A percentile compares a stretch with the other conserved stretches of the same genome.
phyloP scores from a whole-genome alignment of 2,888 invertebrate genomes.

The Chloromyia formosa region DNA sequence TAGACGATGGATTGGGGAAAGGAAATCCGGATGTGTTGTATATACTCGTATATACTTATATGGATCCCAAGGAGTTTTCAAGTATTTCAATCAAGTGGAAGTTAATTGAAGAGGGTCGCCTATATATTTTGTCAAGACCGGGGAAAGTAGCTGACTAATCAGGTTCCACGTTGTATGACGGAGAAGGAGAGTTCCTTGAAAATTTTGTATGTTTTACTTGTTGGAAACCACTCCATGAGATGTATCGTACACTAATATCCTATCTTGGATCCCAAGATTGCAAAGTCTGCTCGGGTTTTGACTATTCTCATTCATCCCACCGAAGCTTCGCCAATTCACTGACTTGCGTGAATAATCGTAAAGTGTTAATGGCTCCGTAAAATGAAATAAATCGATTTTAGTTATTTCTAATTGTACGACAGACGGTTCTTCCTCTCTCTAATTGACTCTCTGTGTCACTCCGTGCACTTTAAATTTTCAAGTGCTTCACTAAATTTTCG shows the following conservation, averaged over 20 bases:
- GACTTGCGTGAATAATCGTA: too few relatives aligned
- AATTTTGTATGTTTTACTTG: too few relatives aligned
- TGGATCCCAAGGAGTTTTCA: background rate
- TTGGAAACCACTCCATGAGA: too few relatives aligned
- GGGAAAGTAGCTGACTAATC: background rate
- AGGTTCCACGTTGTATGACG: too few relatives aligned
- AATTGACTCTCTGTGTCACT: conserved; percentile 24
- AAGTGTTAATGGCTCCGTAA: too few relatives aligned
- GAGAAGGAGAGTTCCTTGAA: too few relatives aligned
- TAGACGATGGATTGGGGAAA: background rate
- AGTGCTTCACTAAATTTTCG: conserved; percentile 30
- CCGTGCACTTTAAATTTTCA: conserved; percentile 14
- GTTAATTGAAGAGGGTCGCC: background rate
- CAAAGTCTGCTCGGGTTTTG: too few relatives aligned
- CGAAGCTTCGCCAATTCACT: too few relatives aligned
- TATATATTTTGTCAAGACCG: background rate
- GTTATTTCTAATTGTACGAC: conserved; percentile 11
- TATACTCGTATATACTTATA: too few relatives aligned
- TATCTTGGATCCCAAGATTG: too few relatives aligned
- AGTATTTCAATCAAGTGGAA: background rate
- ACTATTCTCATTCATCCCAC: too few relatives aligned
- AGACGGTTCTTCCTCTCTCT: background rate
- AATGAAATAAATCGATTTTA: conserved; percentile 1
- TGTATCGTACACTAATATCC: too few relatives aligned
- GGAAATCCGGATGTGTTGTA: background rate